These are phyloP conservation scores for Cynopterus brachyotis DNA, from an alignment of 2,113 vertebrate species.

Conservation along the genomic window DNA sequence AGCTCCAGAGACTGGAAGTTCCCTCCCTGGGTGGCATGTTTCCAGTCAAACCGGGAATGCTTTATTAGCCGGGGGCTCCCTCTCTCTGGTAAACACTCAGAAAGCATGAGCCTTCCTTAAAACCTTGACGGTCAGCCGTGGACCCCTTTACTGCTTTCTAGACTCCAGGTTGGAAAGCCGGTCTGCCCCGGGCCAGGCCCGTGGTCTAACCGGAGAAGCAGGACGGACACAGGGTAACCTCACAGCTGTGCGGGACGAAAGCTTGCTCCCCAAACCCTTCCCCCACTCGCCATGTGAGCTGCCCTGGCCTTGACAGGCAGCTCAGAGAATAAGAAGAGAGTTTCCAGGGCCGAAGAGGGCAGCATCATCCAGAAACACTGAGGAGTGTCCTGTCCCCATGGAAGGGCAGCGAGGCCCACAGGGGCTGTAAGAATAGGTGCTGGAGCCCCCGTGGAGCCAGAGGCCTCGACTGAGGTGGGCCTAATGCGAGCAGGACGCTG, in stretches of 20 bases:
- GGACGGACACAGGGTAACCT: neutral
- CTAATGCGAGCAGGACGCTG: neutral
- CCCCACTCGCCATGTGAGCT: neutral
- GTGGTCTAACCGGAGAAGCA: neutral
- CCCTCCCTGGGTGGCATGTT: neutral
- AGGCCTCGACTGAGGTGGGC: neutral
- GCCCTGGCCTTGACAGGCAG: neutral
- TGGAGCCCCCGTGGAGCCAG: neutral
- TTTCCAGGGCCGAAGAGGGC: neutral
- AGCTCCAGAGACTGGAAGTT: neutral
- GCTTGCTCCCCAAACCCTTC: neutral
- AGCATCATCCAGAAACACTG: neutral
- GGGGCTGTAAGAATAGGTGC: neutral
- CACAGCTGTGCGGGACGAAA: fast-evolving
- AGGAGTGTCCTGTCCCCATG: neutral
- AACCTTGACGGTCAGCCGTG: fast-evolving
- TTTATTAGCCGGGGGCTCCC: neutral
- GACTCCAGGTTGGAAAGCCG: neutral
- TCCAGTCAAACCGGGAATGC: neutral
- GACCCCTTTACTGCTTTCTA: neutral
- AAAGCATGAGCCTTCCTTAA: neutral
- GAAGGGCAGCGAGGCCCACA: neutral
- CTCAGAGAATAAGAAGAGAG: neutral
- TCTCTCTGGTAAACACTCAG: neutral
- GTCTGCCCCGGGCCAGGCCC: neutral